Evolutionary conservation across 2,797 vertebrate species (phyloP).

Genomic region (Gastrophryne carolinensis): DNA sequence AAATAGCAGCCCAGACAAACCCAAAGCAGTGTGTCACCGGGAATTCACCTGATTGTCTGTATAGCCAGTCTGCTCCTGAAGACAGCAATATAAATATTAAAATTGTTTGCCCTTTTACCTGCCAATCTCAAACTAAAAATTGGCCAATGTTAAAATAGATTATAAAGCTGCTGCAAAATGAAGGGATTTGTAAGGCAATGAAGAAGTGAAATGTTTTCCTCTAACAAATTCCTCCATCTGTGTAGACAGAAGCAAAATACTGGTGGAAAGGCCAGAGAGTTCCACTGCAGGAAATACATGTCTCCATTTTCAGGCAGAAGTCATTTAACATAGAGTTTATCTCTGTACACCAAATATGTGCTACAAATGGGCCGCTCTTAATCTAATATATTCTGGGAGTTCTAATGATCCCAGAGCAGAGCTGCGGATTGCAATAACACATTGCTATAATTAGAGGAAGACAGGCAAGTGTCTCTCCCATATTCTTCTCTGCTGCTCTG

Average conservation of each 20-base stretch:
- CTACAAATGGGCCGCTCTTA: slow-evolving; percentile 43
- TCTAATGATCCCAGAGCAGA: slow-evolving; percentile 41
- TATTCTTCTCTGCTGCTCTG: slow-evolving; percentile 29
- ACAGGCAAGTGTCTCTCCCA: slow-evolving; percentile 35
- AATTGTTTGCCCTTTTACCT: too few species aligned
- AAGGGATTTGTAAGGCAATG: too few species aligned
- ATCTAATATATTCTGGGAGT: slow-evolving; percentile 51
- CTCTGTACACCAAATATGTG: slow-evolving; percentile 46
- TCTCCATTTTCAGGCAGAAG: slow-evolving; percentile 13
- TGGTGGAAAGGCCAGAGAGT: background rate
- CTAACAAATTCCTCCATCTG: background rate
- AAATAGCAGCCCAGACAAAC: too few species aligned
- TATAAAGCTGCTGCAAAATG: too few species aligned
- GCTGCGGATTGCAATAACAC: slow-evolving; percentile 34
- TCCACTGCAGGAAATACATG: background rate
- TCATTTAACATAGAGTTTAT: slow-evolving; percentile 30
- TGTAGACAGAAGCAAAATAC: background rate
- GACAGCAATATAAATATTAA: too few species aligned
- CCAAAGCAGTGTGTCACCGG: too few species aligned
- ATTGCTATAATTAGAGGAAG: slow-evolving; percentile 59
- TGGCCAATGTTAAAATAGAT: too few species aligned
- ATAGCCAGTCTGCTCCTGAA: too few species aligned
- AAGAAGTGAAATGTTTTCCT: too few species aligned
- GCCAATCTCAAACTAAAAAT: too few species aligned
- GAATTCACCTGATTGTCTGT: too few species aligned